Conservation (phyloP, 2,113 vertebrate genomes). For the Syngnathus typhle region DNA sequence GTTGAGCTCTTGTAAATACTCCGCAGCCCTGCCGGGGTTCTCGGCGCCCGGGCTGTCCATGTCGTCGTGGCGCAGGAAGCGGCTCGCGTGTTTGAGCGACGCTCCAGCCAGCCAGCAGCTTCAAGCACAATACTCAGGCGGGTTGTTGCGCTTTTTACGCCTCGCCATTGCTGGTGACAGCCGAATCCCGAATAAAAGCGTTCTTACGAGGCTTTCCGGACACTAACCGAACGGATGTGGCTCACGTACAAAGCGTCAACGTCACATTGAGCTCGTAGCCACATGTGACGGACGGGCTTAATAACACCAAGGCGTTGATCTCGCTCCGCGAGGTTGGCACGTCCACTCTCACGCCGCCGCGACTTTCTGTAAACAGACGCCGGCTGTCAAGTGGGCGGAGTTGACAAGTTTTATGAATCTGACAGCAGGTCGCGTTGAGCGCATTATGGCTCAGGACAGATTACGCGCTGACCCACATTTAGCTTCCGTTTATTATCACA, state of each 20-base stretch:
- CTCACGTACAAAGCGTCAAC: neutral
- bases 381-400: conserved; percentile 53
- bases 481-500: neutral
- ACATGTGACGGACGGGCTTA: neutral
- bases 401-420: conserved; percentile 62
- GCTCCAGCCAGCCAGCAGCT: conserved; percentile 12
- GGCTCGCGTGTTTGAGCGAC: neutral
- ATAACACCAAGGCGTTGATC: neutral
- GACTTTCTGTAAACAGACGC: conserved; percentile 68
- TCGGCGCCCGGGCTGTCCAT: conserved; percentile 81
- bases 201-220: neutral
- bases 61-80: conserved; percentile 30
- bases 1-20: conserved; percentile 83
- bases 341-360: conserved; percentile 45
- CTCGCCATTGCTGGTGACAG: conserved; percentile 56
- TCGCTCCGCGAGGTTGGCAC: neutral
- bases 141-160: conserved; percentile 50
- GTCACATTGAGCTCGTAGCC: neutral
- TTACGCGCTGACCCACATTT: conserved; percentile 7
- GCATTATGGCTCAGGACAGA: conserved; percentile 9
- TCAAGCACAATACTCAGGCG: conserved; percentile 37
- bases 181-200: conserved; percentile 17
- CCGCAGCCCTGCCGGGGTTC: conserved; percentile 83
- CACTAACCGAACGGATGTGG: neutral
- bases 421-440: conserved; percentile 31